Base-by-base conservation (phyloP, 2,113 vertebrate genomes). In the Nestor notabilis region DNA sequence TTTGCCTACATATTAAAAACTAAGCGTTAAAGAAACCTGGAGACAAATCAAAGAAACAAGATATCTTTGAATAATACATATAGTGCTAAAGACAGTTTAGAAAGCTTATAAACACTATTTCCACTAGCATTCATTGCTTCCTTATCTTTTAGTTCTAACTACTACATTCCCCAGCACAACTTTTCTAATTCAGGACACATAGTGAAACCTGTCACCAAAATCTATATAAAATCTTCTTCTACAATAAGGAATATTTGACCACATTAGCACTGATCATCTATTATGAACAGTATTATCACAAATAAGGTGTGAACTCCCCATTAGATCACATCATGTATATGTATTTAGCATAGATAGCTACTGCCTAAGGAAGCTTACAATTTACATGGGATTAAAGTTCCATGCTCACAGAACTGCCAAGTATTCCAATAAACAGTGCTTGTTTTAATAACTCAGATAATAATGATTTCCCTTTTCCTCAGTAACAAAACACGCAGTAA, bases 201-300 rank as follows among this genome's bases (percentile, higher is more conserved):
- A 90, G 31, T n/a, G 39, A 88, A 99, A 99, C 91, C 98, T 99
- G 47, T 97, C 97, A 0, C 98, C 98, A 64, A 99, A 99, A 97
- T 99, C 98, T 44, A 98, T 85, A 89, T 98, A 99, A 76, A 99
- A 81, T 99, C 98, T 69, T 99, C 96, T 44, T 95, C 91, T 52
- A 99, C 93, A 46, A 98, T 90, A 39, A 97, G 97, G 18, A 85
- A 44, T 52, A 84, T 31, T 31, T 15, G 15, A 47, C 15, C 20
- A 75, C 27, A 56, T 56, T 52, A 86, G 25, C 39, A 60, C 49
- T 27, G 33, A 69, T 74, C 14, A 65, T 11, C 33, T 86, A 20
- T n/a, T 74, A 61, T 0, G 0, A 83, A 63, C 31, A 33, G 3
- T 15, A 55, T 47, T 76, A 76, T 44, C 35, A 70, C 35, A 83